Evolutionary conservation across 1,140 invertebrate species (phyloP), one percentile per base, ranked within the genome.

Genomic region (Drosophila arizonae): DNA sequence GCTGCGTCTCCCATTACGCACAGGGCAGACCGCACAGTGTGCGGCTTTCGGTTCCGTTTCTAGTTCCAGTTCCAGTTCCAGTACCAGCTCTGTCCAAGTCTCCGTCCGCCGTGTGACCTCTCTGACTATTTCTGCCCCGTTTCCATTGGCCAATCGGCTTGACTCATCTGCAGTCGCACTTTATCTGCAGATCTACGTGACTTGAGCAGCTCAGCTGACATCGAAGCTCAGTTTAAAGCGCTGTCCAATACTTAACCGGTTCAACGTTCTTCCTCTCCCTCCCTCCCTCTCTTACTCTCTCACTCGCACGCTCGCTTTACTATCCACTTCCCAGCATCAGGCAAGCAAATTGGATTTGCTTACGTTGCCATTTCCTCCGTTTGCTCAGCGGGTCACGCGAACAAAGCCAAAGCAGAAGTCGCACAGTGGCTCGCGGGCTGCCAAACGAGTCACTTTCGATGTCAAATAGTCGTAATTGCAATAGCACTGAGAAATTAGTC

Each of bases 1-100:
- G 41, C 51, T 45, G 55, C 46, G 75, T 76, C 62, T 82, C 75
- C 63, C 56, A 84, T 82, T 79, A 84, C 71, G 51, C 41, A 30
- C 9, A 9, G 6, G 33, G 43, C 43, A 45, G 13, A 45, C 13
- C 43, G 43, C 15, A 46, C 43, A 46, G n/a, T 21, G 36, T 39
- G 36, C 3, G 43, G 15, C n/a, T 17, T 46, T 17, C 43, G 6
- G 43, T 46, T 46, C 43, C 43, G 9, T 46, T 46, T 46, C 43
- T 46, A 46, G n/a, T 21, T 21, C 43, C 8, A 46, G 43, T 46
- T 46, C n/a, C 15, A 46, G 15, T 46, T 46, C 43, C 9, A 46
- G 15, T 46, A 9, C 43, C 9, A 15, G 41, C 10, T 43, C 13
- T 43, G 10, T 30, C 4, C 6, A 30, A 30, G 28, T 4, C 13